These are phyloP conservation scores for Bombus superbus DNA, from an alignment of 1,140 invertebrate species.

Conservation along the genomic window DNA sequence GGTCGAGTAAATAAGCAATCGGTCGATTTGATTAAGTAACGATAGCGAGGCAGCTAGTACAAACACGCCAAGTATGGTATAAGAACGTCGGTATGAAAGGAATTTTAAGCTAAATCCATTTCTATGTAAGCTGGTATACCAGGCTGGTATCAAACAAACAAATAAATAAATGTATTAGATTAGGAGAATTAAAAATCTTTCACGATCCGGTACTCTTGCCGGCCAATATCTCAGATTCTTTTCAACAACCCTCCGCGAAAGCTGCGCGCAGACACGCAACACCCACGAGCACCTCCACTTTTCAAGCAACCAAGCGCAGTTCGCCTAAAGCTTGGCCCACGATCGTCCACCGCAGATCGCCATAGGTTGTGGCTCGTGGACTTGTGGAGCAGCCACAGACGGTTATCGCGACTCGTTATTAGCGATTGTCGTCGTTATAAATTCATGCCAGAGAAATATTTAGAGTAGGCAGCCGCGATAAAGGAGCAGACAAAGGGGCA, in stretches of 20 bases:
- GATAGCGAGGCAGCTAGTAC: no score
- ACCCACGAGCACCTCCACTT: background rate
- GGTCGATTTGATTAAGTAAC: no score
- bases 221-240: background rate
- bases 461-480: constrained; percentile 66
- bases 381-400: background rate
- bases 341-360: background rate
- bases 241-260: background rate
- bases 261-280: background rate
- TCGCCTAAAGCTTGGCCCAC: constrained; percentile 19
- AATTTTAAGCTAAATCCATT: no score
- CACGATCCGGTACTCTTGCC: no score
- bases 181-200: no score
- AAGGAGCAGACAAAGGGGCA: background rate
- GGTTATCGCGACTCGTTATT: constrained; percentile 60
- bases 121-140: no score
- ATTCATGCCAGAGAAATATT: constrained; percentile 70
- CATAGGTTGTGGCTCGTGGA: background rate
- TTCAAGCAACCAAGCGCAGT: background rate
- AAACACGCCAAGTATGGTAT: no score
- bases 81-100: no score
- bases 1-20: no score
- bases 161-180: no score
- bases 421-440: constrained; percentile 65
- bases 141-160: no score